phyloP scores from a whole-genome alignment of 2,797 vertebrate genomes.

The Orientallactaga sibirica region DNA sequence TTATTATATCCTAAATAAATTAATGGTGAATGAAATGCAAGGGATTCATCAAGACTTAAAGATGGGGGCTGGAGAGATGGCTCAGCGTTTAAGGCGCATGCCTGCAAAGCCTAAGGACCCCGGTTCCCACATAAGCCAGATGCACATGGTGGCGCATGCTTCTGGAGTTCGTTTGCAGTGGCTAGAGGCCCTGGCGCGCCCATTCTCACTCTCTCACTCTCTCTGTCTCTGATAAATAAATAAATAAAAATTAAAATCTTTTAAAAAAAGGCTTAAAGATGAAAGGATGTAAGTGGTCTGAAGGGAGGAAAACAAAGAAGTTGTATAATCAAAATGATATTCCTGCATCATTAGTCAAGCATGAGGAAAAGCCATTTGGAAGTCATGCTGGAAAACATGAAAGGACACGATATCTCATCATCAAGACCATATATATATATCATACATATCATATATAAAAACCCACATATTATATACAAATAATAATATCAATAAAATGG shows the following conservation, averaged over 20 bases:
- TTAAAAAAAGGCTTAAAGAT: neutral
- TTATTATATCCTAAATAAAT: neutral
- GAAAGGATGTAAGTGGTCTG: neutral
- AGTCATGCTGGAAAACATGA: neutral
- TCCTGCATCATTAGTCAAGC: neutral
- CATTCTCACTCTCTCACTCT: no score
- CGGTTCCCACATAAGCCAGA: no score
- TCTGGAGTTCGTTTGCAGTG: no score
- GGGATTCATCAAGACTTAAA: no score
- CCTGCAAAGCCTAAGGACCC: no score
- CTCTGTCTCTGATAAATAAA: no score
- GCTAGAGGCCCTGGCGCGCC: no score
- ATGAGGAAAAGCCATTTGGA: constrained; percentile 6
- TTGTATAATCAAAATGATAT: neutral
- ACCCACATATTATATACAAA: neutral
- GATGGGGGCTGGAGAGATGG: no score
- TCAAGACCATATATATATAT: neutral
- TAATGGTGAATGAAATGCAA: neutral
- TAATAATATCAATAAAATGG: neutral
- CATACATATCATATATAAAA: no score
- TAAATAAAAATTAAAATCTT: no score
- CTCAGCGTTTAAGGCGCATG: no score
- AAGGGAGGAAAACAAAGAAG: neutral
- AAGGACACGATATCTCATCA: neutral
- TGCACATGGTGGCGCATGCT: no score